These are phyloP conservation scores for Argyresthia albistria DNA, from an alignment of 2,888 invertebrate genomes.

Conservation along the genomic window DNA sequence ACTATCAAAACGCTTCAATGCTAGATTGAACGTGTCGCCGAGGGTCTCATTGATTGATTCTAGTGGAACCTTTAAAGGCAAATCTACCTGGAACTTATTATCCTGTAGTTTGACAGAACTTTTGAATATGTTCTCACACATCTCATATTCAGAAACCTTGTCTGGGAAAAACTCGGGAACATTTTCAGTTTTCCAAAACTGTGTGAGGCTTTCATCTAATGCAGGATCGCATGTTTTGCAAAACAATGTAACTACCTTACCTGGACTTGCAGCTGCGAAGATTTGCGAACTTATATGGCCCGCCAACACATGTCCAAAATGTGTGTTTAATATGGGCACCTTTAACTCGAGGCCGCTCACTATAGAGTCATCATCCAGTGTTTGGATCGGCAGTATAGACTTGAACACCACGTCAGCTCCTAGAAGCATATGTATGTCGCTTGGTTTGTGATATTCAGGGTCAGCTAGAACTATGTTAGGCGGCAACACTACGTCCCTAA, in stretches of 20 bases:
- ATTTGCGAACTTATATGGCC: too few species aligned
- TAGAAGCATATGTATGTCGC: background rate
- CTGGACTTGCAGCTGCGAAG: too few species aligned
- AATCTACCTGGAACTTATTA: slow-evolving; percentile 4
- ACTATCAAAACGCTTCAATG: background rate
- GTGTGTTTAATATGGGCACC: too few species aligned
- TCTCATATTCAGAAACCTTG: background rate
- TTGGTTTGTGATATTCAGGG: background rate
- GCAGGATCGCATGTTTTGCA: background rate
- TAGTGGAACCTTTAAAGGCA: slow-evolving; percentile 4
- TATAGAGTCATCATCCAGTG: too few species aligned
- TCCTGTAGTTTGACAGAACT: background rate
- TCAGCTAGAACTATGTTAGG: background rate
- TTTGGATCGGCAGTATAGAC: too few species aligned
- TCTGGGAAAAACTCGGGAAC: slow-evolving; percentile 1
- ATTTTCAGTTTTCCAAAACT: slow-evolving; percentile 3
- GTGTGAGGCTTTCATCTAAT: background rate
- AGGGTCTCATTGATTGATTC: background rate
- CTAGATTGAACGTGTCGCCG: slow-evolving; percentile 1
- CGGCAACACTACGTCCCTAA: background rate
- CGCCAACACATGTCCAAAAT: too few species aligned
- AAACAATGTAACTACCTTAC: too few species aligned
- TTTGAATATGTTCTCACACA: slow-evolving; percentile 1
- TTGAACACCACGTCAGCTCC: too few species aligned
- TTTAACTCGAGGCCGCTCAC: too few species aligned